Evolutionary conservation across 2,888 invertebrate species (phyloP), one percentile per base, ranked within the genome.

Genomic region (Apodemia zela): DNA sequence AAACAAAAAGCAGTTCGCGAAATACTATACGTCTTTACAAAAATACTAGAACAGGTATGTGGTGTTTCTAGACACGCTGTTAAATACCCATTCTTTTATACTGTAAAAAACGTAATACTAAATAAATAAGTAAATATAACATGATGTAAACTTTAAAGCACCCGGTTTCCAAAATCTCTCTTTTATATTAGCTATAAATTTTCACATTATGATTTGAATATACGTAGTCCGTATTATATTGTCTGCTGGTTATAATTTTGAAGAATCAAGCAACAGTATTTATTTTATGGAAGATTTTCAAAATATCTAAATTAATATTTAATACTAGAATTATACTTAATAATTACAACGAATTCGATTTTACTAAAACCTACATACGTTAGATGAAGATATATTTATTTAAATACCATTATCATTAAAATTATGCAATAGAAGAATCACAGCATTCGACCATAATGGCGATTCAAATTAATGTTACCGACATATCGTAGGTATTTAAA

Each of bases 381-480:
- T 82, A 85, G 86, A 87, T 87, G 85, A 80, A 84, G 86, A 87
- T 82, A 84, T 86, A 80, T 83, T 81, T 79, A 80, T 78, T 81
- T 78, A 79, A 79, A 76, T 84, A 86, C 51, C 75, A 81, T 80
- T 84, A 85, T 84, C 78, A 73, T 87, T 87, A 87, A 82, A 87
- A 85, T 86, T 89, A 90, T 82, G 90, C 91, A 91, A 90, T 91
- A 90, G 89, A 90, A 90, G 89, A 90, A 91, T 90, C 90, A 90
- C 90, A 90, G 90, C 90, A 89, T 90, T 81, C 85, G 89, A 90
- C 88, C 87, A 85, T 90, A 87, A 85, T 83, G 87, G 87, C 84
- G 84, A 86, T 87, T 85, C 85, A 89, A 90, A 89, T 85, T 79
- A 89, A 88, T 86, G 81, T 87, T 85, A 84, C 84, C 87, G 87